Conservation (phyloP, 2,888 invertebrate species). For the Drosophila buzzatii region DNA sequence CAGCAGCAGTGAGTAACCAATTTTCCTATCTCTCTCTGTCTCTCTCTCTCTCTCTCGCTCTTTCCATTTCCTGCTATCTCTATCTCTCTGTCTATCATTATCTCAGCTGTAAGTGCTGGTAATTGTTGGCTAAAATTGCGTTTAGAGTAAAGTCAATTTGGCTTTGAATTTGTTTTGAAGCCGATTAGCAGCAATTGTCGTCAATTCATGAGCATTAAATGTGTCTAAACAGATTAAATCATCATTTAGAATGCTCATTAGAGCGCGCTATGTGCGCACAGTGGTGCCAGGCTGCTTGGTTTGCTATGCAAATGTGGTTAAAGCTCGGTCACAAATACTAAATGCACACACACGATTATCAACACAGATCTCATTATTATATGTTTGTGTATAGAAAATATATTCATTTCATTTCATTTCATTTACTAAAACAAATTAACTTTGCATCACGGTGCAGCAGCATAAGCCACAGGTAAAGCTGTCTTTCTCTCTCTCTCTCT, state of each 20-base stretch:
- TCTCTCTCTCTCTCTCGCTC: conserved; percentile 9
- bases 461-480: conserved; percentile 8
- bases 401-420: neutral
- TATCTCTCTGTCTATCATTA: conserved; percentile 14
- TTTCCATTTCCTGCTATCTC: neutral
- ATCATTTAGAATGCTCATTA: conserved; percentile 38
- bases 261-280: conserved; percentile 24
- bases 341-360: neutral
- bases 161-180: conserved; percentile 48
- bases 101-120: conserved; percentile 28
- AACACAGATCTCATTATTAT: conserved; percentile 5
- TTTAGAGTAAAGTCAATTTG: conserved; percentile 38
- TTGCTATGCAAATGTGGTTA: conserved; percentile 1
- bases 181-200: conserved; percentile 47
- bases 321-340: neutral
- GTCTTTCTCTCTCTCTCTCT: conserved; percentile 9
- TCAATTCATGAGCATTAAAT: conserved; percentile 43
- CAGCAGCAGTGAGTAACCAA: conserved; percentile 87
- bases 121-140: conserved; percentile 30
- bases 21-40: conserved; percentile 8
- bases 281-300: conserved; percentile 28
- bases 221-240: conserved; percentile 55
- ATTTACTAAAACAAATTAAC: conserved; percentile 11
- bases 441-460: conserved; percentile 40
- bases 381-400: neutral